Percentiles rank a stretch among this genome's conserved stretches.
These are phyloP conservation scores for Brachionus sp. DNA, from an alignment of 1,140 invertebrate genomes.

Conservation along the genomic window DNA sequence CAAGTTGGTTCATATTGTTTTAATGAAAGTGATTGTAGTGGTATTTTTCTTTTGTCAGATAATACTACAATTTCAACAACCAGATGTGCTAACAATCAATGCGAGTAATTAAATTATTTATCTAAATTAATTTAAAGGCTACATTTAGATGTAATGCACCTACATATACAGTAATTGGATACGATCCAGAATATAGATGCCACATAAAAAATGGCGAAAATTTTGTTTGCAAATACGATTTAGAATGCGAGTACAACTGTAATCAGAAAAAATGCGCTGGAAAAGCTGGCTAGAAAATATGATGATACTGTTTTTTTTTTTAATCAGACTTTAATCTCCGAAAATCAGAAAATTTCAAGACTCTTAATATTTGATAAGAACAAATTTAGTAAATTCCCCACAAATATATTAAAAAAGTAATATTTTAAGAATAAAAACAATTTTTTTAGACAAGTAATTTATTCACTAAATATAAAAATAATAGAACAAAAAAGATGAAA, in stretches of 20 bases:
- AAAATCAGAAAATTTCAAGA: too few relatives aligned
- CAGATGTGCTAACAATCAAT: not conserved
- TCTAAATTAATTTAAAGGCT: not conserved
- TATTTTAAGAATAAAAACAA: too few relatives aligned
- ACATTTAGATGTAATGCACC: not conserved
- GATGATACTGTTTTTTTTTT: too few relatives aligned
- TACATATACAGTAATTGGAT: not conserved
- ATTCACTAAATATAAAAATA: too few relatives aligned
- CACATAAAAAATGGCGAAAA: not conserved
- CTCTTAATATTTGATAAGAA: too few relatives aligned
- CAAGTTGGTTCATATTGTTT: not conserved
- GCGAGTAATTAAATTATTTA: not conserved
- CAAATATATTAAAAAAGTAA: too few relatives aligned
- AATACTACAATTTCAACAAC: not conserved
- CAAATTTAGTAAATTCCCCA: too few relatives aligned
- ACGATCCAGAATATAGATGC: not conserved
- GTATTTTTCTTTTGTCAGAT: not conserved
- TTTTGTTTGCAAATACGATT: not conserved
- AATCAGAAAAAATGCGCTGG: not conserved
- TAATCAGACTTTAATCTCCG: too few relatives aligned
- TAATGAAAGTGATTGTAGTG: not conserved
- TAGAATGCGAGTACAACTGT: not conserved
- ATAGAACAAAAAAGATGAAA: too few relatives aligned
- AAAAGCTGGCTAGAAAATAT: too few relatives aligned
- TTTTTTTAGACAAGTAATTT: too few relatives aligned